Base-by-base conservation (phyloP, 2,888 invertebrate species). In the Hydropsyche betteni region DNA sequence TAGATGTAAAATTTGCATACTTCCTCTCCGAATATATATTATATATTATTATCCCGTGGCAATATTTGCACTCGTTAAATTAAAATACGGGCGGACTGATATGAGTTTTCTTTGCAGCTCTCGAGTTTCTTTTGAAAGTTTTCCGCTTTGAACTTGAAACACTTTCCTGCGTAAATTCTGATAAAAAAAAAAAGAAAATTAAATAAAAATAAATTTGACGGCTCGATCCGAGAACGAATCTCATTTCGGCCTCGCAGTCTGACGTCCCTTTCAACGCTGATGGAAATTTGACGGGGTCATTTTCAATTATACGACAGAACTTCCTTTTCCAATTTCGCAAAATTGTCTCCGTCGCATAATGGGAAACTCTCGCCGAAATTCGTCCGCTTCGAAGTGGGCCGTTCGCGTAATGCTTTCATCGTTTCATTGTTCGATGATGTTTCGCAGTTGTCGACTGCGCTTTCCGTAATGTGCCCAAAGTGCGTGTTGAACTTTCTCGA, bases 271-370 rank as follows among this genome's bases (percentile, higher is more conserved):
- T 24, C 24, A 24, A 24, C 24, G 24, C 24, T n/a, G 64, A 64
- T 64, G 34, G 34, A 64, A 64, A 64, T 64, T 64, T 36, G 64
- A 64, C 64, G 64, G 12, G 5, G 64, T 5, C 64, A n/a, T 64
- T 53, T 64, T 64, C 64, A 64, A 64, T 64, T 64, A 64, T 33
- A 36, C 64, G 24, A 16, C 16, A 7, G 10, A 34, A 36, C 58
- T 58, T 58, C 58, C 58, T 58, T 58, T 24, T 14, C 58, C 16
- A 58, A 58, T 58, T 16, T 58, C 58, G 58, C 16, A 16, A 58
- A 58, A 58, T 16, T 58, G 58, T 58, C 58, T 12, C 53, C 53
- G 24, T 58, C 58, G 14, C 58, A 24, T 58, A 58, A 58, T 58
- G 58, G 58, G 3, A 58, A 24, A 4, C 24, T 24, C 58, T 58